Evolutionary conservation across 2,113 vertebrate genomes (phyloP), one percentile per base, ranked within the genome.

Genomic region (Lophochroa leadbeateri): DNA sequence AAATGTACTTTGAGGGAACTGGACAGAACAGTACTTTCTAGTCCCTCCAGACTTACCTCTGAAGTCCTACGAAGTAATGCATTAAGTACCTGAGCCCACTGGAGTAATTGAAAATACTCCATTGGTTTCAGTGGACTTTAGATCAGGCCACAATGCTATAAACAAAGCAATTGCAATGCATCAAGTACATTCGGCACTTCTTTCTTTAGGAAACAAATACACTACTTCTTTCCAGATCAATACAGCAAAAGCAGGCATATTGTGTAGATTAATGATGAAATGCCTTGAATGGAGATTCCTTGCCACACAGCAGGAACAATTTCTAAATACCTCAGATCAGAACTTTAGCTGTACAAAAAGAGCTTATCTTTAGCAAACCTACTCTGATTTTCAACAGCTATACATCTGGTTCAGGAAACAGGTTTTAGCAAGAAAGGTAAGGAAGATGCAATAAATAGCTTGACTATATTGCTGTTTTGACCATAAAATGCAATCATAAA

Each of bases 401-500:
- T 18, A 67, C 31, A 58, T 88, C 33, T 90, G 46, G 35, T 61
- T 90, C 70, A 78, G 41, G 41, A 91, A 82, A 85, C 6, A 87
- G 33, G 28, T 87, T 96, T 90, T 82, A 61, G n/a, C 53, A 49
- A 87, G 46, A 92, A 67, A 46, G 6, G n/a, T 68, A 90, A 88
- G 24, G 35, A 72, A 76, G 23, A 81, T 41, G n/a, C 39, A 89
- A 53, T 35, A 85, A 93, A 92, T 84, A 69, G 64, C 12, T 76
- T 52, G 75, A 92, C 74, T 55, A 68, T 82, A 70, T 87, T 70
- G 49, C 65, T 96, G 64, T 82, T 98, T 96, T 95, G 90, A 96
- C 87, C 91, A 93, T 87, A 82, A 96, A 92, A 97, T 83, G 87
- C 64, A 97, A 98, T 96, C 87, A 97, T 49, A 97, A 90, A 98